Percentiles rank a stretch among this genome's conserved stretches.
Evolutionary conservation across 2,888 invertebrate species (phyloP).

Genomic region (Gymnoscelis rufifasciata): DNA sequence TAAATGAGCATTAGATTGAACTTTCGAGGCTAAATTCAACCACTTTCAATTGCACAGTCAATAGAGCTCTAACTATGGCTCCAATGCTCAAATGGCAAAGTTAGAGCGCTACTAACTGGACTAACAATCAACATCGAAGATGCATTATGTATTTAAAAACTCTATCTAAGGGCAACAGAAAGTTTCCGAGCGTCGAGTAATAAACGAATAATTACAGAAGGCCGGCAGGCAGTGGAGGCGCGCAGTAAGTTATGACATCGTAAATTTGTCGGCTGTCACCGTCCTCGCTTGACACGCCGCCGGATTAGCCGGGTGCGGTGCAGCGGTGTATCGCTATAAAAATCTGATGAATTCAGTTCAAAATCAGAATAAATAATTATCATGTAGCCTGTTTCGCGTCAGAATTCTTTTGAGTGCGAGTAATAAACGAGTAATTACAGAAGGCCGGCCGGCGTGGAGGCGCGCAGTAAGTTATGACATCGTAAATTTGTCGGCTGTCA

Average conservation of each 20-base stretch:
- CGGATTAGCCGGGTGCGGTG: slow-evolving; percentile 23
- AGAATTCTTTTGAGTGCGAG: slow-evolving; percentile 11
- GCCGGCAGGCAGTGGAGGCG: slow-evolving; percentile 28
- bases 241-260: slow-evolving; percentile 48
- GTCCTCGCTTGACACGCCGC: slow-evolving; percentile 32
- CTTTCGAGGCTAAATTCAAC: too few species aligned
- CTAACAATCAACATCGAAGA: too few species aligned
- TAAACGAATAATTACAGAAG: slow-evolving; percentile 30
- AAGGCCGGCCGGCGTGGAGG: slow-evolving; percentile 27
- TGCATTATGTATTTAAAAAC: too few species aligned
- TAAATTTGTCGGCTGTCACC: slow-evolving; percentile 50
- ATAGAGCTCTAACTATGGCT: too few species aligned
- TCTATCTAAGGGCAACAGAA: slow-evolving; percentile 6
- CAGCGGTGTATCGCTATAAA: slow-evolving; percentile 3
- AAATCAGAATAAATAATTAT: too few species aligned
- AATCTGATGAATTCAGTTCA: too few species aligned
- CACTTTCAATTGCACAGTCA: too few species aligned
- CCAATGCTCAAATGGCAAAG: too few species aligned
- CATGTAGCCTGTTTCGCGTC: too few species aligned
- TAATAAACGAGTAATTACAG: slow-evolving; percentile 29
- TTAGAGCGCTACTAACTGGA: too few species aligned
- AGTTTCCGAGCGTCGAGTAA: slow-evolving; percentile 14
- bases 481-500: slow-evolving; percentile 51
- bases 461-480: slow-evolving; percentile 47
- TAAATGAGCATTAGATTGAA: too few species aligned